Conservation (phyloP, 2,113 vertebrate species). For the Saguinus imperator region DNA sequence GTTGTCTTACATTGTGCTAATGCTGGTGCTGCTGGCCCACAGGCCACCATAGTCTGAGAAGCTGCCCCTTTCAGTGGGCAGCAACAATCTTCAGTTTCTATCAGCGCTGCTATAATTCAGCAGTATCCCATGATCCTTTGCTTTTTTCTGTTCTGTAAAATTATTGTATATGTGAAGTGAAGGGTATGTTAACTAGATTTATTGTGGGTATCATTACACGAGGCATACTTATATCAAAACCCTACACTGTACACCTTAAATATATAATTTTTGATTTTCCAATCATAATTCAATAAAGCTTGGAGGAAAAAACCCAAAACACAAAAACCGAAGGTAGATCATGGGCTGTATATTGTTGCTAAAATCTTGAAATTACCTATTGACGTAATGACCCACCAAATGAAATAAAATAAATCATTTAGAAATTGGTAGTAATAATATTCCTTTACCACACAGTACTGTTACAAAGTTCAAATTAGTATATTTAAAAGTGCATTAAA, state of each 20-base stretch:
- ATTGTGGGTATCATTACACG: not conserved
- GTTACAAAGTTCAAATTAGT: not conserved
- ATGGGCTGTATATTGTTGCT: not conserved
- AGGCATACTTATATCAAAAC: not conserved
- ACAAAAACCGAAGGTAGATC: not conserved
- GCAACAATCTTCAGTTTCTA: not conserved
- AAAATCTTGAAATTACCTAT: not conserved
- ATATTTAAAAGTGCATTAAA: not conserved
- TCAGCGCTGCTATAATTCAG: not conserved
- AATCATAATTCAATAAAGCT: not conserved
- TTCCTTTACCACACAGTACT: not conserved
- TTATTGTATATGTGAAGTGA: not conserved
- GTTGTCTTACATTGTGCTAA: not conserved
- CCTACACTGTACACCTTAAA: not conserved
- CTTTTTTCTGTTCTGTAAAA: not conserved
- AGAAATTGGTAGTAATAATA: not conserved
- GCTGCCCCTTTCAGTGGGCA: not conserved
- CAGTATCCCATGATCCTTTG: not conserved
- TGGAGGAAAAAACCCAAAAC: not conserved
- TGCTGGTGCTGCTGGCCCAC: not conserved
- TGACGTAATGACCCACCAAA: not conserved
- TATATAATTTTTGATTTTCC: not conserved
- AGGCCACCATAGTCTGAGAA: not conserved
- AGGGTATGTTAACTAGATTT: not conserved
- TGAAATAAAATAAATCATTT: not conserved